phyloP scores from a whole-genome alignment of 2,888 invertebrate genomes.

The Ormyrus thymus region DNA sequence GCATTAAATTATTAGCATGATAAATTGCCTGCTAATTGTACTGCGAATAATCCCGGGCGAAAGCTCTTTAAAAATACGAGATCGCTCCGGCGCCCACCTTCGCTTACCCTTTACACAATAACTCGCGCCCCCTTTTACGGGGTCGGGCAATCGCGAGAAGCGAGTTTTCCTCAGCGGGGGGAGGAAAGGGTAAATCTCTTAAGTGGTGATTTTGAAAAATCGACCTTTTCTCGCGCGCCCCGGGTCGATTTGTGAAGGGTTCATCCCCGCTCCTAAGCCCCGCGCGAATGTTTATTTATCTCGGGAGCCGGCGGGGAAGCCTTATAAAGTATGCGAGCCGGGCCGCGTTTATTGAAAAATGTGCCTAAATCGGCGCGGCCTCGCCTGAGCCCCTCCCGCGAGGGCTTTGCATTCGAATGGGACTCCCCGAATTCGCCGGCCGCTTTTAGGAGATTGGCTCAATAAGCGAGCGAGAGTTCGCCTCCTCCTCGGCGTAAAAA shows the following conservation, averaged over 20 bases:
- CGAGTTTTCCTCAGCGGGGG: background rate
- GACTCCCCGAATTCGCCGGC: conserved; percentile 23
- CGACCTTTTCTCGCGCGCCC: background rate
- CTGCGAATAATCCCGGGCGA: background rate
- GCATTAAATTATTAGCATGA: no score
- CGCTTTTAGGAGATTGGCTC: conserved; percentile 55
- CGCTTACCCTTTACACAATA: background rate
- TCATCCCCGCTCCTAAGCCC: background rate
- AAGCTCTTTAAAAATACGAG: background rate
- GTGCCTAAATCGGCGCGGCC: conserved; percentile 41
- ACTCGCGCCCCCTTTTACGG: background rate
- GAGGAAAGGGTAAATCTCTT: conserved; percentile 12
- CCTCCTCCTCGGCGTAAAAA: no score
- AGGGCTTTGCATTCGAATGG: conserved; percentile 51
- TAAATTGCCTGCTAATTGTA: background rate
- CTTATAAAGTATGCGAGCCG: background rate
- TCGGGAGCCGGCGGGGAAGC: background rate
- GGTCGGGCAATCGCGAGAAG: background rate
- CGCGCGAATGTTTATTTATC: conserved; percentile 33
- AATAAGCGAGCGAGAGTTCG: conserved; percentile 13
- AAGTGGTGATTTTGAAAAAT: conserved; percentile 40
- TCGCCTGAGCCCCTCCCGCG: background rate
- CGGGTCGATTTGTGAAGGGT: background rate
- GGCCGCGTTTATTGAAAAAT: conserved; percentile 42
- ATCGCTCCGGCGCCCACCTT: background rate